Evolutionary conservation across 2,113 vertebrate genomes (phyloP).

Genomic region (Petrocephalus microphthalmus): DNA sequence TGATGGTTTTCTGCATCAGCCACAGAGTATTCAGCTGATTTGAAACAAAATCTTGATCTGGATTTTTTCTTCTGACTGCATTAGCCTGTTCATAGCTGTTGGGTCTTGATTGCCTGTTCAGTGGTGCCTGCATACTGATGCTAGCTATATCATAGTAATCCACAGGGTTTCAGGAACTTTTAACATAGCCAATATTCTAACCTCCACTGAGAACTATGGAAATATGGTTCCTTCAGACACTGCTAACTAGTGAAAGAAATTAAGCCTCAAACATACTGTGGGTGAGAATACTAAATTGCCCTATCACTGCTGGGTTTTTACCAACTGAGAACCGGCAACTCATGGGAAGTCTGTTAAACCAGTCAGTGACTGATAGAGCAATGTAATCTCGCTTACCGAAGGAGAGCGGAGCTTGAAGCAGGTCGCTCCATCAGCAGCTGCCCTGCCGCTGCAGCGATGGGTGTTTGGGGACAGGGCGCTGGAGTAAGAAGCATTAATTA

Average conservation of each 20-base stretch:
- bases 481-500: slow-evolving; percentile 17
- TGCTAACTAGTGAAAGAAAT: background rate
- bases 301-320: background rate
- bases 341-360: background rate
- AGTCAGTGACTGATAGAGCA: background rate
- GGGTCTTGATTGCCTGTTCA: background rate
- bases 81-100: background rate
- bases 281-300: background rate
- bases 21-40: too few species aligned
- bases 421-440: background rate
- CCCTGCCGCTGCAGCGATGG: background rate
- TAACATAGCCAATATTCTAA: background rate
- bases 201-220: background rate
- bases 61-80: background rate
- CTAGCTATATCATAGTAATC: background rate
- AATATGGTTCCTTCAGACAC: background rate
- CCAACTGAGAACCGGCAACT: background rate
- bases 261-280: background rate
- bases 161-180: background rate
- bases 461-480: background rate
- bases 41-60: too few species aligned
- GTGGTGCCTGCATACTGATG: background rate
- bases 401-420: background rate
- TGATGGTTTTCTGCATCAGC: background rate
- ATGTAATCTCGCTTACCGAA: background rate